Evolutionary conservation across 2,113 vertebrate genomes (phyloP).

Genomic region (Oncorhynchus clarkii): DNA sequence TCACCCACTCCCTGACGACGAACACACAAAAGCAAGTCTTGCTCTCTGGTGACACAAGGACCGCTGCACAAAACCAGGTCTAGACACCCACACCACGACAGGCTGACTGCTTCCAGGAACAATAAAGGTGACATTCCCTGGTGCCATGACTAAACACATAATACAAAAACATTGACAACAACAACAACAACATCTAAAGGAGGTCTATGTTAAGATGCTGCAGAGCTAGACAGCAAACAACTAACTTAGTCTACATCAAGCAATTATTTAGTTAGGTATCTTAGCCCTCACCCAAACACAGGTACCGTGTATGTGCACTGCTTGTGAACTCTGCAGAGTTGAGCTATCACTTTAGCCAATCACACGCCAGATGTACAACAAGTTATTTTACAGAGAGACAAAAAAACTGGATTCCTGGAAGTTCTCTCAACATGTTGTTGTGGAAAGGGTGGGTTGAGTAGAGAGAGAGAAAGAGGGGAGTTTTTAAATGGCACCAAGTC

Average conservation of each 20-base stretch:
- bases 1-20: slow-evolving; percentile 12
- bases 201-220: not conserved
- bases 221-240: not conserved
- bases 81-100: not conserved
- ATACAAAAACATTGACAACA: slow-evolving; percentile 6
- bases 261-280: too few species aligned
- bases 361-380: too few species aligned
- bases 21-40: slow-evolving; percentile 22
- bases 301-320: too few species aligned
- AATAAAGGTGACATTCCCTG: not conserved
- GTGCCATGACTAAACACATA: slow-evolving; percentile 1
- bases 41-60: slow-evolving; percentile 4
- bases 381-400: too few species aligned
- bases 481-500: not conserved
- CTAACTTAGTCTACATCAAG: too few species aligned
- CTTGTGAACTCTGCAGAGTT: too few species aligned
- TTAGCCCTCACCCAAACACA: not conserved
- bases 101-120: not conserved
- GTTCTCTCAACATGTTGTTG: not conserved
- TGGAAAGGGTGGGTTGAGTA: not conserved
- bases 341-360: too few species aligned
- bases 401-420: not conserved
- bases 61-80: not conserved
- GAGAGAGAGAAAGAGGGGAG: not conserved
- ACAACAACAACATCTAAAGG: not conserved